Percentiles rank a stretch among this genome's conserved stretches.
Conservation (phyloP, 2,113 vertebrate species). For the Typhlomys cinereus region DNA sequence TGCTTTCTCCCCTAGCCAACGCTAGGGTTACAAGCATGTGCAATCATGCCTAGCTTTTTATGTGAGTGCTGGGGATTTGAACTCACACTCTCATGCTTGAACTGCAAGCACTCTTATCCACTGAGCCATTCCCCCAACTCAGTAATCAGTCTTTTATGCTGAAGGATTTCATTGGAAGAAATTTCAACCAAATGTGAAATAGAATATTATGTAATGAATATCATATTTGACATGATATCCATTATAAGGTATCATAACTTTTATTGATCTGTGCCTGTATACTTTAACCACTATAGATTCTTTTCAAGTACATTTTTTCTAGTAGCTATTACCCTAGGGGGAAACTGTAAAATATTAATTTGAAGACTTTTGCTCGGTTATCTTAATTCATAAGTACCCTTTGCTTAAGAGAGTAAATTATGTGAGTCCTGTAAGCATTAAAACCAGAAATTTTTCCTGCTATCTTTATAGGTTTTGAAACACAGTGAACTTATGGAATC, state of each 20-base stretch:
- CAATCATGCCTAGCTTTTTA: too few relatives aligned
- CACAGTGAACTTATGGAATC: constrained; percentile 22
- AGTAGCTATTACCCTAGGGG: neutral
- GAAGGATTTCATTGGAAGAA: neutral
- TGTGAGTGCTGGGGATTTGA: neutral
- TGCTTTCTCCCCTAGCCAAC: too few relatives aligned
- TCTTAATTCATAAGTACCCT: constrained; percentile 4
- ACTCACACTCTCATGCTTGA: too few relatives aligned
- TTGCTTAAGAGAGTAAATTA: constrained; percentile 24
- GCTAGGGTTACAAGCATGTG: neutral
- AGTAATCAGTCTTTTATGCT: neutral
- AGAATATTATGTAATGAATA: neutral
- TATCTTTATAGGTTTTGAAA: constrained; percentile 44
- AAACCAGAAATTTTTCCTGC: neutral
- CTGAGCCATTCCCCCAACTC: neutral
- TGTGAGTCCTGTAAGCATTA: neutral
- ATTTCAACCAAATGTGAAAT: neutral
- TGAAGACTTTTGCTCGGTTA: neutral
- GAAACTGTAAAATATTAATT: neutral
- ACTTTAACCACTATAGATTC: neutral
- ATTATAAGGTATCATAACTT: neutral
- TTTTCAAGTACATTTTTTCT: neutral
- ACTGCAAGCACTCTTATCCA: neutral
- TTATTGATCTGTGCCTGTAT: neutral
- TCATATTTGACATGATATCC: neutral